A percentile compares a stretch with the other conserved stretches of the same genome.
These are phyloP conservation scores for Leptinotarsa rubiginosa DNA, from an alignment of 2,888 invertebrate genomes.

Conservation along the genomic window DNA sequence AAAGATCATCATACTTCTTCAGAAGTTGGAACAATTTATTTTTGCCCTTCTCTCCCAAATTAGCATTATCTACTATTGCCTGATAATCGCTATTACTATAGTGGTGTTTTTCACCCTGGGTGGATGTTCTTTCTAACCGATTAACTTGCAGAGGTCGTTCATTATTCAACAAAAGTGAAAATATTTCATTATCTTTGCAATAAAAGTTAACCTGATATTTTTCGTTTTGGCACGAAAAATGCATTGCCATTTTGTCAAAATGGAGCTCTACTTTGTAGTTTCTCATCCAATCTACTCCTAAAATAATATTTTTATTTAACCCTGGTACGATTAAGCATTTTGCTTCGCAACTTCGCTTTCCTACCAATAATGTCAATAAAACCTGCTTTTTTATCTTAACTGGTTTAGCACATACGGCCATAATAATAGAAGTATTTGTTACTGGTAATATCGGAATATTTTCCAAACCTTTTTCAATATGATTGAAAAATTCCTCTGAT, in stretches of 20 bases:
- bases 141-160: neutral
- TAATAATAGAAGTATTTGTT: neutral
- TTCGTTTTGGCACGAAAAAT: neutral
- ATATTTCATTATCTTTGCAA: neutral
- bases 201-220: neutral
- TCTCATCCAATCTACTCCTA: conserved; percentile 7
- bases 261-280: neutral
- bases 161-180: neutral
- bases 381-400: conserved; percentile 7
- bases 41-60: neutral
- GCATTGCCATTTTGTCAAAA: neutral
- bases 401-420: conserved; percentile 22
- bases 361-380: neutral
- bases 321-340: neutral
- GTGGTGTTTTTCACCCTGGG: neutral
- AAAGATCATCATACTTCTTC: neutral
- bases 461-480: neutral
- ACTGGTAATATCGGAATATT: conserved; percentile 19
- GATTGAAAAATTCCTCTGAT: conserved; percentile 15
- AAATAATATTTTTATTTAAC: neutral
- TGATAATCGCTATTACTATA: neutral
- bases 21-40: neutral
- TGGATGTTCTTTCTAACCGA: neutral
- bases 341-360: neutral
- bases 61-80: neutral